Evolutionary conservation across 2,113 vertebrate genomes (phyloP).

Genomic region (Mellivora capensis): DNA sequence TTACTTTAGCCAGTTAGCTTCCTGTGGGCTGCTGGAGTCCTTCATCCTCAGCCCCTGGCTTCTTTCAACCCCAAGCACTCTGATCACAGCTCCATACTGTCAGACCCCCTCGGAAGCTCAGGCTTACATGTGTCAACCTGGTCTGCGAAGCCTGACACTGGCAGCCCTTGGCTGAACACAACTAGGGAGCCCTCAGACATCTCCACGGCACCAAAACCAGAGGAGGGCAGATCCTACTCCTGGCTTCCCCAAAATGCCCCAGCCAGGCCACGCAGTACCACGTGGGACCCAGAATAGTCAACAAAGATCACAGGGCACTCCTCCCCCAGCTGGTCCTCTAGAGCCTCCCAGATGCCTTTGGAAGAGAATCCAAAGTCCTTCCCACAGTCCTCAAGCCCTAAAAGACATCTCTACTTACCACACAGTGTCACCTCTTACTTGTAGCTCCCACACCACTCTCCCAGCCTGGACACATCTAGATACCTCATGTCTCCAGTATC

Average conservation of each 20-base stretch:
- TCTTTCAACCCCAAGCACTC: neutral
- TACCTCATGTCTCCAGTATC: neutral
- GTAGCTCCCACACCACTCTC: neutral
- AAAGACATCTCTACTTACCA: neutral
- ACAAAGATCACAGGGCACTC: neutral
- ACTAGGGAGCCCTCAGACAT: neutral
- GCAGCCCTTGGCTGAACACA: neutral
- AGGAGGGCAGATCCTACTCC: neutral
- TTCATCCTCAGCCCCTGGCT: neutral
- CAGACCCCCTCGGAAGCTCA: neutral
- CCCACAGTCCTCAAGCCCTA: neutral
- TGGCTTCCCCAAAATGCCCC: neutral
- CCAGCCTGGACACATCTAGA: neutral
- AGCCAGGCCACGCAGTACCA: neutral
- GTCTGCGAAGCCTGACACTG: rapidly evolving
- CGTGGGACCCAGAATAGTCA: neutral
- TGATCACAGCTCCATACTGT: too few relatives aligned
- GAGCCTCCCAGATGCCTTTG: neutral
- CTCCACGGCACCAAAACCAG: too few relatives aligned
- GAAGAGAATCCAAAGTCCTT: neutral
- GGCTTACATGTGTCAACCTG: neutral
- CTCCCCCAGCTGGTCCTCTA: neutral
- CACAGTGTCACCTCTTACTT: neutral
- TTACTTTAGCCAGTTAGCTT: neutral
- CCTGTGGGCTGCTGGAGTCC: too few relatives aligned